These are phyloP conservation scores for Tamandua tetradactyla DNA, from an alignment of 2,797 vertebrate species.

Conservation along the genomic window DNA sequence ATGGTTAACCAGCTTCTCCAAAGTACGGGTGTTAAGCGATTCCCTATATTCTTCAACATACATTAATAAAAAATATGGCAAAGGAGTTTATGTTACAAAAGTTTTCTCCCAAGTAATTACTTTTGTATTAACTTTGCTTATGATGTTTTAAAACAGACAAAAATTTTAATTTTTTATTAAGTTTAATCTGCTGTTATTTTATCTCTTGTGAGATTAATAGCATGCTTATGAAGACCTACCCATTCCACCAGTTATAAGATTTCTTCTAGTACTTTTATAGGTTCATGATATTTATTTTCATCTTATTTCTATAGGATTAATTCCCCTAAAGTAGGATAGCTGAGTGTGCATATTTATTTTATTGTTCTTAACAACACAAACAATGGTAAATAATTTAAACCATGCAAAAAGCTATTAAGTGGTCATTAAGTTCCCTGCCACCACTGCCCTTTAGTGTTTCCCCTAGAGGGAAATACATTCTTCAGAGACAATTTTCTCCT, in stretches of 20 bases:
- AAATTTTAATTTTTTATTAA: neutral
- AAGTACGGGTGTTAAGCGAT: neutral
- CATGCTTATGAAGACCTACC: neutral
- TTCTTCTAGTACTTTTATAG: neutral
- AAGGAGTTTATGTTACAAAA: neutral
- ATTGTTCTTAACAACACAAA: neutral
- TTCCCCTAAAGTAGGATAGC: neutral
- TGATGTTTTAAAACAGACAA: neutral
- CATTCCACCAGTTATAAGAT: neutral
- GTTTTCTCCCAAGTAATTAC: neutral
- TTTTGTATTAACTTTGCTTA: neutral
- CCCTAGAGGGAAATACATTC: slow-evolving; percentile 3
- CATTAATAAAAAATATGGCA: neutral
- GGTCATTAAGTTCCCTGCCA: neutral
- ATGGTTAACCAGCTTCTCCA: neutral
- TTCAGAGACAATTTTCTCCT: neutral
- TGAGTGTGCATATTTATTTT: neutral
- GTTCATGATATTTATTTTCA: neutral
- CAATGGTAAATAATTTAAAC: slow-evolving; percentile 52
- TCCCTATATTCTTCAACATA: neutral
- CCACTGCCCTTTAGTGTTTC: neutral
- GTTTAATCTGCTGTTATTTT: neutral
- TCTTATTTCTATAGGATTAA: neutral
- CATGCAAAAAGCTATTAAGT: slow-evolving; percentile 7
- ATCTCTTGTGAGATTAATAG: neutral